Base-by-base conservation (phyloP, 2,113 vertebrate genomes). In the Microcebus lehilahytsara region DNA sequence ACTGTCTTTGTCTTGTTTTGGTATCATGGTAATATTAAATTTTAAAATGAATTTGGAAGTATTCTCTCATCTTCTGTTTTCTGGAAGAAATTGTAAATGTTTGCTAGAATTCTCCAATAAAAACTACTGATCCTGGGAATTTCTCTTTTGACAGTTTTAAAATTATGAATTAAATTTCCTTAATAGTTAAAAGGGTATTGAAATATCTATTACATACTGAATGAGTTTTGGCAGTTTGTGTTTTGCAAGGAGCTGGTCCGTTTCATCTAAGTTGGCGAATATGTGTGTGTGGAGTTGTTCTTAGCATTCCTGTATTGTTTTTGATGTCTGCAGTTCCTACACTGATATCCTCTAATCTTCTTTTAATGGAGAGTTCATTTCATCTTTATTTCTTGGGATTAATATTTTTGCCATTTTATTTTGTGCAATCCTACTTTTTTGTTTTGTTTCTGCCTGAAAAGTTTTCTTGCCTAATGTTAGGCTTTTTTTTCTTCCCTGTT, bases 141-240 rank as follows among this genome's bases (percentile, higher is more conserved):
- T 69, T 93, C 4, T 58, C 23, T 92, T 40, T 13, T 14, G 66
- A 42, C 10, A 75, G 13, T 89, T 92, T 88, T 40, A 64, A 30
- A 77, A 91, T 84, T 87, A 40, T 72, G 20, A 95, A 62, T 85
- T 96, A 85, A 67, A 25, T 93, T 93, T 88, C 23, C 8, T 86
- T n/a, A 67, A 5, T 60, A n/a, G 19, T 37, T 87, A 49, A 1
- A 78, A 34, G 22, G 46, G 1, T 78, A 74, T 75, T 86, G 17
- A 51, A 34, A 79, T 79, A 32, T 83, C 60, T 62, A 0, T 95
- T 89, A 78, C 60, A 58, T 78, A 53, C 53, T 51, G 56, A 30
- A 6, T 92, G 13, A 69, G 30, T 96, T 92, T 80, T 91, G 77
- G 51, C 69, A 46, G 46, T 86, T 92, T 93, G 25, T 91, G 20